Percentiles rank a stretch among this genome's conserved stretches.
phyloP scores from a whole-genome alignment of 2,797 vertebrate genomes.

The Peromyscus eremicus region DNA sequence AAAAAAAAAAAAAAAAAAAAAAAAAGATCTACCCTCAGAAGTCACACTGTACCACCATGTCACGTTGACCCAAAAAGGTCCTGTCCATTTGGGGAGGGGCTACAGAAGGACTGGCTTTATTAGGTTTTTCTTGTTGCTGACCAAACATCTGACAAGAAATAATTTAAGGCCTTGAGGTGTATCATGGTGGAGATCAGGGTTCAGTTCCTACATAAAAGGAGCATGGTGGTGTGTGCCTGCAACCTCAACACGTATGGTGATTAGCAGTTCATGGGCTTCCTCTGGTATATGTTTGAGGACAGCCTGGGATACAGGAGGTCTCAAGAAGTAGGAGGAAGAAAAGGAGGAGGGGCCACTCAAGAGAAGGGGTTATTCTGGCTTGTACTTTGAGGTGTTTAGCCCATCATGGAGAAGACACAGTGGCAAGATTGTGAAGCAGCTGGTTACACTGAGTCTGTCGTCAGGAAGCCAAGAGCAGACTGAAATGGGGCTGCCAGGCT shows the following conservation, averaged over 20 bases:
- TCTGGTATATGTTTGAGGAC: not conserved
- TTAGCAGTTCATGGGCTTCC: not conserved
- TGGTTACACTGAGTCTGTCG: not conserved
- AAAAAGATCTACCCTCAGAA: not conserved
- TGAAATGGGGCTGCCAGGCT: not conserved
- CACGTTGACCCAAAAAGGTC: too few relatives aligned
- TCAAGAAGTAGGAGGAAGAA: not conserved
- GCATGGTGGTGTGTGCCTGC: not conserved
- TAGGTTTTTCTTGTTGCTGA: not conserved
- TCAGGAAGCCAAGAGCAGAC: not conserved
- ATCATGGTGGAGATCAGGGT: not conserved
- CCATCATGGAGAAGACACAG: not conserved
- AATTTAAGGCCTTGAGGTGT: not conserved
- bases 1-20: too few relatives aligned
- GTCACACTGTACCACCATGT: too few relatives aligned
- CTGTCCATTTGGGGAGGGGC: not conserved
- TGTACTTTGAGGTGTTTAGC: not conserved
- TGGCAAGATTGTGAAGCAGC: not conserved
- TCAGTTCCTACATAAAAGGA: not conserved
- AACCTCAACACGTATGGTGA: accelerated
- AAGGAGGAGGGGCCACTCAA: too few relatives aligned
- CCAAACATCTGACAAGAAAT: not conserved
- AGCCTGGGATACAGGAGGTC: not conserved
- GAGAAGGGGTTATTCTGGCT: not conserved
- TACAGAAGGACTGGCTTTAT: not conserved